A percentile compares a stretch with the other conserved stretches of the same genome.
Evolutionary conservation across 2,113 vertebrate species (phyloP).

Genomic region (Callionymus lyra): DNA sequence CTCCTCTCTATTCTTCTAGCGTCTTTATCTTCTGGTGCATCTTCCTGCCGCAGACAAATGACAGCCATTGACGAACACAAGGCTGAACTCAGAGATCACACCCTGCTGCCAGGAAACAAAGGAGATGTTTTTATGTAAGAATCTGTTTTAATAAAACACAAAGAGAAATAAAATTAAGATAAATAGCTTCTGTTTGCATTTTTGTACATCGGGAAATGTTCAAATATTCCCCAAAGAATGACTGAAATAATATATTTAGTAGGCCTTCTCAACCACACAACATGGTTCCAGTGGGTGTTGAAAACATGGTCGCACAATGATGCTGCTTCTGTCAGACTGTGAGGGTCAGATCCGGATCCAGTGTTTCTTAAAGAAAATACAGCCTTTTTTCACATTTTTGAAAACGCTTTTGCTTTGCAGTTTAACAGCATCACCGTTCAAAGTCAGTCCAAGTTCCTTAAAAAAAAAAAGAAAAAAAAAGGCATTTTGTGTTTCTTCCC

Average conservation of each 20-base stretch:
- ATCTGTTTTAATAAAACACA: conserved; percentile 69
- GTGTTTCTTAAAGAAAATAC: conserved; percentile 73
- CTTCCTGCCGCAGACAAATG: conserved; percentile 42
- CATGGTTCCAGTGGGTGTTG: conserved; percentile 67
- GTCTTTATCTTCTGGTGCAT: conserved; percentile 31
- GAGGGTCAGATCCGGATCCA: conserved; percentile 66
- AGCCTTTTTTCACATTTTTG: conserved; percentile 21
- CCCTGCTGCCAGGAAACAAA: conserved; percentile 7
- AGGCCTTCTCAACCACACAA: conserved; percentile 57
- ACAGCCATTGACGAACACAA: conserved; percentile 38
- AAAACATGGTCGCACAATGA: conserved; percentile 39
- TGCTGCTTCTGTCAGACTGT: conserved; percentile 48
- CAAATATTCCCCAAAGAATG: conserved; percentile 61
- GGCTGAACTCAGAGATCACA: conserved; percentile 25
- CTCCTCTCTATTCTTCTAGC: conserved; percentile 16
- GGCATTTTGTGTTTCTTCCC: conserved; percentile 56
- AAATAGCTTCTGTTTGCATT: conserved; percentile 65
- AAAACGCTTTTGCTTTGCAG: conserved; percentile 68
- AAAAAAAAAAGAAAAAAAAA: conserved; percentile 31
- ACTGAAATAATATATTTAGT: conserved; percentile 66
- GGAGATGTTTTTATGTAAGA: conserved; percentile 34
- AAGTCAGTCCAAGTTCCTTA: conserved; percentile 53
- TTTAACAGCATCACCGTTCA: conserved; percentile 64
- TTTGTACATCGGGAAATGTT: conserved; percentile 69
- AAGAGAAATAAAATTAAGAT: conserved; percentile 78